Evolutionary conservation across 1,140 invertebrate species (phyloP).

Genomic region (Hypothenemus hampei): DNA sequence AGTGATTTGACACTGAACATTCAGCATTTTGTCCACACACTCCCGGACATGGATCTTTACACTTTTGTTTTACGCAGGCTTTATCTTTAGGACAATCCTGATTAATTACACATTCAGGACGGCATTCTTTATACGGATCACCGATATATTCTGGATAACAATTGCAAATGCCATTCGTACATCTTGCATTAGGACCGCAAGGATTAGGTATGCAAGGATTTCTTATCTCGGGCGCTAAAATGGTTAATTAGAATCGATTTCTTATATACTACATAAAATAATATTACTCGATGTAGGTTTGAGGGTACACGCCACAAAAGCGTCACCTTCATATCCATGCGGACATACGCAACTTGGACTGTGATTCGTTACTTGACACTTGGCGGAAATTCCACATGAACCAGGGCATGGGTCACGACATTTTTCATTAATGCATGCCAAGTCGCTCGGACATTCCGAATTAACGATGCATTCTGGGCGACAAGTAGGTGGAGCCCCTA

Average conservation of each 20-base stretch:
- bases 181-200: slow-evolving; percentile 54
- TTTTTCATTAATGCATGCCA: slow-evolving; percentile 58
- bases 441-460: slow-evolving; percentile 57
- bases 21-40: slow-evolving; percentile 66
- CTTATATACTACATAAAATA: background rate
- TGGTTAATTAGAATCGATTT: background rate
- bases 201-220: slow-evolving; percentile 59
- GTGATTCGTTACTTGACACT: slow-evolving; percentile 58
- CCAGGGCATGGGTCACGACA: slow-evolving; percentile 62
- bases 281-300: slow-evolving; percentile 28
- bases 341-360: slow-evolving; percentile 59
- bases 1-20: slow-evolving; percentile 65
- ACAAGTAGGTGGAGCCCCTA: slow-evolving; percentile 60
- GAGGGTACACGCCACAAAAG: slow-evolving; percentile 54
- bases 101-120: slow-evolving; percentile 64
- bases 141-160: slow-evolving; percentile 67
- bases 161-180: slow-evolving; percentile 55
- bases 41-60: slow-evolving; percentile 68
- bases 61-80: slow-evolving; percentile 65
- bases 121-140: slow-evolving; percentile 60
- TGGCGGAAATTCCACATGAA: slow-evolving; percentile 57
- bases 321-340: slow-evolving; percentile 56
- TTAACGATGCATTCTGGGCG: slow-evolving; percentile 59
- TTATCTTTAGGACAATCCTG: slow-evolving; percentile 61
- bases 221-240: slow-evolving; percentile 27